Evolutionary conservation across 2,888 invertebrate species (phyloP).

Genomic region (Entomobrya multifasciata): DNA sequence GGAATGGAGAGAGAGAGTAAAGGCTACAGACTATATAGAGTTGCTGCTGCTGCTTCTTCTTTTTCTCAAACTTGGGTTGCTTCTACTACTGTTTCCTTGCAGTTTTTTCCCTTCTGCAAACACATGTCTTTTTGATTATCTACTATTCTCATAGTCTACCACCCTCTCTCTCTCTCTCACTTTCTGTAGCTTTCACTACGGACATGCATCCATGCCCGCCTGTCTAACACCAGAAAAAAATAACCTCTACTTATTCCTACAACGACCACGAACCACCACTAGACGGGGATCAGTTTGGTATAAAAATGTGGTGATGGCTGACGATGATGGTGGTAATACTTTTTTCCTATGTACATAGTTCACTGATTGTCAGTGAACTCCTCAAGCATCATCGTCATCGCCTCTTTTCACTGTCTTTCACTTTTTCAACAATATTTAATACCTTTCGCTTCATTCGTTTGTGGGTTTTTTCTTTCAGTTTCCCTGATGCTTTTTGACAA

Average conservation of each 20-base stretch:
- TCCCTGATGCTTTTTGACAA: too few relatives aligned
- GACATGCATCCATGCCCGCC: too few relatives aligned
- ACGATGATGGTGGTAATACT: conserved; percentile 8
- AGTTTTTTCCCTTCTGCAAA: conserved; percentile 39
- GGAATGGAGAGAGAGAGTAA: neutral
- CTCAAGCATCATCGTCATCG: conserved; percentile 6
- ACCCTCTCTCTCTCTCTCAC: neutral
- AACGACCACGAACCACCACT: neutral
- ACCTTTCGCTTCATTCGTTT: conserved; percentile 19
- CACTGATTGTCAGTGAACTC: conserved; percentile 12
- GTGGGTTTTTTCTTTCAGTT: neutral
- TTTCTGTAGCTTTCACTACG: neutral
- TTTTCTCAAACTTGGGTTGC: conserved; percentile 14
- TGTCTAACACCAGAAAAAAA: neutral
- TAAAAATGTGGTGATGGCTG: neutral
- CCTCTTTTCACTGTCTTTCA: neutral
- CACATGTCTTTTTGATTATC: conserved; percentile 51
- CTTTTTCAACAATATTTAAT: conserved; percentile 37
- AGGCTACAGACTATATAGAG: too few relatives aligned
- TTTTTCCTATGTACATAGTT: neutral
- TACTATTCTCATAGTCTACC: conserved; percentile 26
- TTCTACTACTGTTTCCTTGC: neutral
- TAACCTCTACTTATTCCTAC: neutral
- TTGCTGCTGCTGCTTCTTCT: neutral
- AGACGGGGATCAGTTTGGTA: neutral